Conservation (phyloP, 2,888 invertebrate species). For the Pterostichus niger region DNA sequence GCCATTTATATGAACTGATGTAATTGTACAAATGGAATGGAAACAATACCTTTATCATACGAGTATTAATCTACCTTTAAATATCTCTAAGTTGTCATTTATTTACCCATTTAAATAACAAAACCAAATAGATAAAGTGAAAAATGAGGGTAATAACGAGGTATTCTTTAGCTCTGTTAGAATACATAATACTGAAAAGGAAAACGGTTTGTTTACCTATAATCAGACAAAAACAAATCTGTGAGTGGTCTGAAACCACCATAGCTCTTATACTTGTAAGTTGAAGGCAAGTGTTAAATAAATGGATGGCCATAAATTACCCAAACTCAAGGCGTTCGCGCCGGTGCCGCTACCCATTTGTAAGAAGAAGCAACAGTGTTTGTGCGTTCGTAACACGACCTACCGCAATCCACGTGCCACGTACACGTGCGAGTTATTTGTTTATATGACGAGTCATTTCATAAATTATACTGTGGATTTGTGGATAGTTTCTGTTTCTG, state of each 20-base stretch:
- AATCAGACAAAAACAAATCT: slow-evolving; percentile 29
- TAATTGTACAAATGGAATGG: no score
- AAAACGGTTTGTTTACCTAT: slow-evolving; percentile 39
- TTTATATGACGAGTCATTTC: slow-evolving; percentile 51
- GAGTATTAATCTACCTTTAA: no score
- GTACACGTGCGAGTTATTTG: slow-evolving; percentile 53
- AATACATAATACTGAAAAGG: slow-evolving; percentile 32
- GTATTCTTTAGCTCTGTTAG: neutral
- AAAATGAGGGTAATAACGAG: slow-evolving; percentile 38
- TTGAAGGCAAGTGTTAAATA: slow-evolving; percentile 58
- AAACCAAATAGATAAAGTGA: neutral
- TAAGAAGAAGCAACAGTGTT: slow-evolving; percentile 61
- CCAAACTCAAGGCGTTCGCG: slow-evolving; percentile 41
- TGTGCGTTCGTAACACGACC: slow-evolving; percentile 32
- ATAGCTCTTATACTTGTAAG: slow-evolving; percentile 14
- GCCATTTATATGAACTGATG: no score
- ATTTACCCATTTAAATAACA: no score
- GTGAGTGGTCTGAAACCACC: slow-evolving; percentile 11
- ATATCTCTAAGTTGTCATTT: no score
- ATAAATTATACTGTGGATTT: slow-evolving; percentile 32
- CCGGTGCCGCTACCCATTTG: slow-evolving; percentile 37
- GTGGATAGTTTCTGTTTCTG: neutral
- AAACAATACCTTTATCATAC: no score
- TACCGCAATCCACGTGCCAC: slow-evolving; percentile 59
- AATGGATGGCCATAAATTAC: slow-evolving; percentile 65